A percentile compares a stretch with the other conserved stretches of the same genome.
These are phyloP conservation scores for Cosmopolites sordidus DNA, from an alignment of 2,888 invertebrate species.

Conservation along the genomic window DNA sequence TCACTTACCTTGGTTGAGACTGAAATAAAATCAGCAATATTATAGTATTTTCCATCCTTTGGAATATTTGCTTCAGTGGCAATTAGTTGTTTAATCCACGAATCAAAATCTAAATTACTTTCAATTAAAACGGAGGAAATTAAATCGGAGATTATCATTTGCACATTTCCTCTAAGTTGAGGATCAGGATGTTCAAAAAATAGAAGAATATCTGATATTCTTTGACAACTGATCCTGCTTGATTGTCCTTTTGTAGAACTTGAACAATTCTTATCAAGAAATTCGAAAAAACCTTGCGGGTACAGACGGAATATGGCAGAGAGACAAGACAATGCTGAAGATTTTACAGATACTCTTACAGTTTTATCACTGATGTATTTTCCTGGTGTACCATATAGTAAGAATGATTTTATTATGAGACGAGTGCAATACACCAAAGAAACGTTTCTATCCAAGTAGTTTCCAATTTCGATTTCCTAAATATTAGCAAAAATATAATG, in stretches of 20 bases:
- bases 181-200: conserved; percentile 74
- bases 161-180: conserved; percentile 70
- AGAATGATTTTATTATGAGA: conserved; percentile 66
- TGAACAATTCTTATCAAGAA: conserved; percentile 56
- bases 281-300: conserved; percentile 67
- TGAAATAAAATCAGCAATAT: conserved; percentile 2
- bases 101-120: conserved; percentile 54
- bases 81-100: conserved; percentile 48
- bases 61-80: conserved; percentile 18
- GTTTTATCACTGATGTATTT: conserved; percentile 64
- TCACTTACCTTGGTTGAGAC: background rate
- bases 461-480: conserved; percentile 63
- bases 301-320: conserved; percentile 68
- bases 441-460: conserved; percentile 59
- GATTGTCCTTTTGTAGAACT: conserved; percentile 29
- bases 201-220: conserved; percentile 66
- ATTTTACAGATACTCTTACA: conserved; percentile 86
- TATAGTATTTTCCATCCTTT: background rate
- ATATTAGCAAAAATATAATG: conserved; percentile 28
- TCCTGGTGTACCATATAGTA: conserved; percentile 60
- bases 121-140: conserved; percentile 57
- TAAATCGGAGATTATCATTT: conserved; percentile 64
- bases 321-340: conserved; percentile 77
- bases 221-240: conserved; percentile 49
- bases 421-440: conserved; percentile 70